Evolutionary conservation across 1,140 invertebrate genomes (phyloP).

Genomic region (Aphaenogaster rudis): DNA sequence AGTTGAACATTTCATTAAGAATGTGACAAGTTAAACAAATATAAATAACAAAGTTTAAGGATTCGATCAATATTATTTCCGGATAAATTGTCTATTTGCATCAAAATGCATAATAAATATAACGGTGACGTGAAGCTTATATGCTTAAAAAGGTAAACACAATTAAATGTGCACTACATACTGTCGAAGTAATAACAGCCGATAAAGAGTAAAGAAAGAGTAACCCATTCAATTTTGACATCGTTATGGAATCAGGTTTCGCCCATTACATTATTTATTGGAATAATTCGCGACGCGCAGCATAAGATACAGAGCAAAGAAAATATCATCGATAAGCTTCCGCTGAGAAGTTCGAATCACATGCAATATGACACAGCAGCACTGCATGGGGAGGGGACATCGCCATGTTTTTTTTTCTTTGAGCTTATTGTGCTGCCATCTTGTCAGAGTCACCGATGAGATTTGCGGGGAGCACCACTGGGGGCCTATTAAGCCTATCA

Average conservation of each 20-base stretch:
- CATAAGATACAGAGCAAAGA: conserved; percentile 14
- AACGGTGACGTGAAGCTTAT: neutral
- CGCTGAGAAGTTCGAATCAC: conserved; percentile 31
- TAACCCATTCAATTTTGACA: conserved; percentile 64
- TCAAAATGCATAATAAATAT: neutral
- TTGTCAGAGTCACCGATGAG: too few relatives aligned
- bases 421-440: too few relatives aligned
- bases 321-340: conserved; percentile 35
- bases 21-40: conserved; percentile 26
- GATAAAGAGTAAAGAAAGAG: conserved; percentile 42
- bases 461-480: too few relatives aligned
- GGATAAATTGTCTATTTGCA: neutral
- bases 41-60: neutral
- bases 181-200: conserved; percentile 51
- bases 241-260: conserved; percentile 41
- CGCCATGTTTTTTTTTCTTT: too few relatives aligned
- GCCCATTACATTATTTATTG: conserved; percentile 55
- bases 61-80: neutral
- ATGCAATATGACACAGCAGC: neutral
- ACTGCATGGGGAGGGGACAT: neutral
- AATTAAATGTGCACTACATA: conserved; percentile 56
- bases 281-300: conserved; percentile 2
- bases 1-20: neutral
- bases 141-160: neutral
- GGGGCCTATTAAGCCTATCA: too few relatives aligned